These are phyloP conservation scores for Agrilus biguttatus DNA, from an alignment of 2,888 invertebrate species.

Conservation along the genomic window DNA sequence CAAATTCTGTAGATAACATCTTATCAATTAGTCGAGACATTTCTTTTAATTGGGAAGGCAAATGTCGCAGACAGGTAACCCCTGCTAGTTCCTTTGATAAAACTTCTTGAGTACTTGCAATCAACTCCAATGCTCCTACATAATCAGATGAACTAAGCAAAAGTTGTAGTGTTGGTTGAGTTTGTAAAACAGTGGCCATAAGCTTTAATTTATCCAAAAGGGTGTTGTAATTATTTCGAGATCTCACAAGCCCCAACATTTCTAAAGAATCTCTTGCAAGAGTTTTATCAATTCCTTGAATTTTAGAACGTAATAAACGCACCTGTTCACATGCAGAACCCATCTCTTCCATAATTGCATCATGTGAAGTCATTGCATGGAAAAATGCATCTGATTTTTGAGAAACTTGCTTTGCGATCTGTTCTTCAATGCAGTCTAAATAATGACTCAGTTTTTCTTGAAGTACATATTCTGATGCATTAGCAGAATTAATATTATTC, in stretches of 20 bases:
- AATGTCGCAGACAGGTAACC: conserved; percentile 86
- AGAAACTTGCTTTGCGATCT: conserved; percentile 85
- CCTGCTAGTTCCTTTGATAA: conserved; percentile 80
- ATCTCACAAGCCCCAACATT: conserved; percentile 55
- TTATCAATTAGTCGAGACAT: conserved; percentile 92
- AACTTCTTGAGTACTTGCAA: conserved; percentile 91
- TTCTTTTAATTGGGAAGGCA: conserved; percentile 90
- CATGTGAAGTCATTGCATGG: conserved; percentile 96
- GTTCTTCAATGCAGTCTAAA: conserved; percentile 87
- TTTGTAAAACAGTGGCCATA: conserved; percentile 93
- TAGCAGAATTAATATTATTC: conserved; percentile 20
- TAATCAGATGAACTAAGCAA: conserved; percentile 91
- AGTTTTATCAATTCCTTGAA: conserved; percentile 62
- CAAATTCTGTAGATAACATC: conserved; percentile 92
- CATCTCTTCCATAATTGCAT: conserved; percentile 91
- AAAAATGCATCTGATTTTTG: conserved; percentile 95
- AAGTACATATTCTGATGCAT: conserved; percentile 46
- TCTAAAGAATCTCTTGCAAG: conserved; percentile 68
- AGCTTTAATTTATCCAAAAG: conserved; percentile 67
- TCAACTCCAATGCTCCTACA: conserved; percentile 92
- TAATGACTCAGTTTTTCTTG: conserved; percentile 90
- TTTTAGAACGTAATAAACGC: conserved; percentile 54
- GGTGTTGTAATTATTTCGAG: conserved; percentile 47
- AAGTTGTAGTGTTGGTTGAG: conserved; percentile 93
- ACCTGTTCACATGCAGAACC: conserved; percentile 67